Evolutionary conservation across 37 sponge, comb jelly and placozoan species (phyloP).

Genomic region (Axinella damicornis): DNA sequence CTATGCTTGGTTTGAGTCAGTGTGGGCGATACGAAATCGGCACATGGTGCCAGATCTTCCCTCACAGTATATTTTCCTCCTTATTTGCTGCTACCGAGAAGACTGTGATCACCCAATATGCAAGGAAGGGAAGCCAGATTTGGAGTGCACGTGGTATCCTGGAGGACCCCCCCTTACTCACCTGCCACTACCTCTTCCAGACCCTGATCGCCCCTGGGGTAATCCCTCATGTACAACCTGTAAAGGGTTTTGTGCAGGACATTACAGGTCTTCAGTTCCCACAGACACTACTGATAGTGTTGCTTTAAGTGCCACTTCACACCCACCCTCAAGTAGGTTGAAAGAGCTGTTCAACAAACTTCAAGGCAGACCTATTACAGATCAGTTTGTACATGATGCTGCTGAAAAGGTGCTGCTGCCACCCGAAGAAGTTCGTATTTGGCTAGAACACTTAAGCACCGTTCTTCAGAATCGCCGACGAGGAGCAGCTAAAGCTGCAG

Average conservation of each 20-base stretch:
- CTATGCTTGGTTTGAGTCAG: constrained; percentile 12
- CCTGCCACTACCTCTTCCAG: constrained; percentile 22
- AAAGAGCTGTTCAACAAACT: background rate
- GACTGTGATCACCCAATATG: constrained; percentile 38
- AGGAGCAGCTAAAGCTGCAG: constrained; percentile 63
- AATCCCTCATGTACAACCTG: background rate
- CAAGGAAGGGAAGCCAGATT: background rate
- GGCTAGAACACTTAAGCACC: constrained; percentile 55
- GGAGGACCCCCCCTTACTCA: constrained; percentile 3
- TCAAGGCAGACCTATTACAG: background rate
- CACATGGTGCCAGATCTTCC: constrained; percentile 43
- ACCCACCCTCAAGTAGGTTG: background rate
- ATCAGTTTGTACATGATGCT: constrained; percentile 2
- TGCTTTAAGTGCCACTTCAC: background rate
- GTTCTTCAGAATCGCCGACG: constrained; percentile 41
- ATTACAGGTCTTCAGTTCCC: constrained; percentile 10
- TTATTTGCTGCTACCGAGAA: constrained; percentile 34
- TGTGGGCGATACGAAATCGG: constrained; percentile 15
- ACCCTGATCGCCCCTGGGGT: constrained; percentile 30
- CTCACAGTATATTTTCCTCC: constrained; percentile 27
- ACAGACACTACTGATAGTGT: background rate
- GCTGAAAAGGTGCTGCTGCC: constrained; percentile 37
- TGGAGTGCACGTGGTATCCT: background rate
- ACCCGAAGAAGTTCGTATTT: constrained; percentile 27
- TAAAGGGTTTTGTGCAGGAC: constrained; percentile 24